Percentiles rank a stretch among this genome's conserved stretches.
phyloP scores from a whole-genome alignment of 2,888 invertebrate species.

The Syrista parreyssii region DNA sequence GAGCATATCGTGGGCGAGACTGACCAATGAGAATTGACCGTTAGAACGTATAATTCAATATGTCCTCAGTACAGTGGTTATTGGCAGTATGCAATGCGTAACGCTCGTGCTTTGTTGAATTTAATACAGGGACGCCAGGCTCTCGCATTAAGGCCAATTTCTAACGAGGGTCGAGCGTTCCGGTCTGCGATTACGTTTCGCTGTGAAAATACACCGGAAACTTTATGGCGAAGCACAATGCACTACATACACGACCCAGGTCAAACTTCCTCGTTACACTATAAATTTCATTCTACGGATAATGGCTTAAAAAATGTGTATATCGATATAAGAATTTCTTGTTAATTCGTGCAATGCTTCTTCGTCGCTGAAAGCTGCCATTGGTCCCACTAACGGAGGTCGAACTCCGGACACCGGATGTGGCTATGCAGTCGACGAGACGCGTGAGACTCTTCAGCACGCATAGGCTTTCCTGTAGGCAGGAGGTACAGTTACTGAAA shows the following conservation, averaged over 20 bases:
- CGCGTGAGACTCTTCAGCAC: slow-evolving; percentile 47
- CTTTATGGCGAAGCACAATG: neutral
- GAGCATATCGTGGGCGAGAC: slow-evolving; percentile 40
- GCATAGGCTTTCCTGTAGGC: neutral
- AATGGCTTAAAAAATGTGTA: neutral
- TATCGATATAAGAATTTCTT: neutral
- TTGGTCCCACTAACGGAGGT: slow-evolving; percentile 20
- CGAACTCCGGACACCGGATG: slow-evolving; percentile 49
- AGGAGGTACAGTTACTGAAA: slow-evolving; percentile 4
- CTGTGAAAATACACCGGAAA: neutral
- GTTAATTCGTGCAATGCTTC: neutral
- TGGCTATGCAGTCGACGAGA: slow-evolving; percentile 47
- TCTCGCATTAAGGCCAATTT: slow-evolving; percentile 2
- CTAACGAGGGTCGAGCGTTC: neutral
- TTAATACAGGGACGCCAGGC: neutral
- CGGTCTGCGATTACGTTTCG: neutral
- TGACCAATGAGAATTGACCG: slow-evolving; percentile 28
- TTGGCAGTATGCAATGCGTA: neutral
- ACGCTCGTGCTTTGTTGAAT: neutral
- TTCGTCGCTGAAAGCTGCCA: neutral
- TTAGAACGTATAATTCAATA: neutral
- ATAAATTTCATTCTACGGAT: neutral
- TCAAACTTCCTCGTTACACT: neutral
- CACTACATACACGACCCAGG: neutral
- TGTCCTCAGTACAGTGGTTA: neutral